Base-by-base conservation (phyloP, 2,113 vertebrate genomes). In the Psophia crepitans region DNA sequence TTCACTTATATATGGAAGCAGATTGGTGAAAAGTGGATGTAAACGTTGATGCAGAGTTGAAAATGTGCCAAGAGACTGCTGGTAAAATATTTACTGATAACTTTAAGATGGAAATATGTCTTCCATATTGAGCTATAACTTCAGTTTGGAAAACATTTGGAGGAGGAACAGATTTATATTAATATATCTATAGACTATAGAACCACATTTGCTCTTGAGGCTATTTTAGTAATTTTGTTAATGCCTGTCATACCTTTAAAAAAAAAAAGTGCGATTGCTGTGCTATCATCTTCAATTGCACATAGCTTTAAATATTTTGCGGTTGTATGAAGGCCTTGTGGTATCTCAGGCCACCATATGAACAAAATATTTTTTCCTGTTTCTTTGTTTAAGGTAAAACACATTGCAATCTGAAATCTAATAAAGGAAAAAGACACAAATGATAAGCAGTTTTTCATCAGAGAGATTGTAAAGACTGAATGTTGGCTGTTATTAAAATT, bases 31-130 rank as follows among this genome's bases (percentile, higher is more conserved):
- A 96, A 95, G 44, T 80, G 92, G 65, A 57, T 92, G 84, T 61
- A 93, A 91, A 94, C 92, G 39, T 90, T 94, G 91, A 73, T 96
- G 96, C 69, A 61, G 35, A 90, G 41, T 91, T 89, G 56, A 95
- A 97, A 96, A 90, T 64, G 48, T 35, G 66, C 93, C 93, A 97
- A 87, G 87, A 97, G 37, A 86, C 82, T 78, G 65, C 39, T 79
- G 94, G 68, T 94, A 96, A 98, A 97, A 97, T 96, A 97, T 95
- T 97, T 98, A 97, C 79, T 90, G 73, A 49, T 96, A 93, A 96
- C 51, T 95, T 96, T 81, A 90, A 92, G 93, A 91, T 93, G 79
- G 83, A 97, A 97, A 96, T 95, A 95, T 84, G 32, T 96, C 91
- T 97, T 97, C 48, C 78, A 96, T 97, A 93, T 91, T 97, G 93